Evolutionary conservation across 1,140 invertebrate genomes (phyloP).

Genomic region (Caerostris darwini): DNA sequence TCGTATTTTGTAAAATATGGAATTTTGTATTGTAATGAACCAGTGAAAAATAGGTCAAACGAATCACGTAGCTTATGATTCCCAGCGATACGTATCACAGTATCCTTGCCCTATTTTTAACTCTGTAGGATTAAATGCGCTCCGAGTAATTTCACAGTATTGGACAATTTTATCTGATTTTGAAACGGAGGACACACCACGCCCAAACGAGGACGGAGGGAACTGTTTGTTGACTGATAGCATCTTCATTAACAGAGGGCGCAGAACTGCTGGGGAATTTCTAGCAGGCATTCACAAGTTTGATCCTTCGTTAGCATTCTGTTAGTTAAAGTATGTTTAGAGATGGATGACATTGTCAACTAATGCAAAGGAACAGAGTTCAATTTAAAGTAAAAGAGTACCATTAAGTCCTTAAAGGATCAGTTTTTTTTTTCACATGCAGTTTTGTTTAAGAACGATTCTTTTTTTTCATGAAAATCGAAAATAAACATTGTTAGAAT

Average conservation of each 20-base stretch:
- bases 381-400: too few relatives aligned
- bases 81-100: neutral
- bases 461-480: too few relatives aligned
- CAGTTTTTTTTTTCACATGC: too few relatives aligned
- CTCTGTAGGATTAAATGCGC: neutral
- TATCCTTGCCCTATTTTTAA: slow-evolving; percentile 49
- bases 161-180: slow-evolving; percentile 39
- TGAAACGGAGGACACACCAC: slow-evolving; percentile 36
- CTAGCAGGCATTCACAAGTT: neutral
- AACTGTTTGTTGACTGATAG: neutral
- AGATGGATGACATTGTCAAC: neutral
- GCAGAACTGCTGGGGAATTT: neutral
- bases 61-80: neutral
- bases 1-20: neutral
- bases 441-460: too few relatives aligned
- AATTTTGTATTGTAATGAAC: neutral
- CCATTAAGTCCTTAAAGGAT: too few relatives aligned
- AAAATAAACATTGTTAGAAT: too few relatives aligned
- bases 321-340: neutral
- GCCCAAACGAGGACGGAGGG: slow-evolving; percentile 36
- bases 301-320: neutral
- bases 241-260: slow-evolving; percentile 10
- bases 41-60: neutral
- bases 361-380: neutral
- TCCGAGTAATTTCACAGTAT: neutral